Evolutionary conservation across 1,140 invertebrate genomes (phyloP).

Genomic region (Oryctes rhinoceros): DNA sequence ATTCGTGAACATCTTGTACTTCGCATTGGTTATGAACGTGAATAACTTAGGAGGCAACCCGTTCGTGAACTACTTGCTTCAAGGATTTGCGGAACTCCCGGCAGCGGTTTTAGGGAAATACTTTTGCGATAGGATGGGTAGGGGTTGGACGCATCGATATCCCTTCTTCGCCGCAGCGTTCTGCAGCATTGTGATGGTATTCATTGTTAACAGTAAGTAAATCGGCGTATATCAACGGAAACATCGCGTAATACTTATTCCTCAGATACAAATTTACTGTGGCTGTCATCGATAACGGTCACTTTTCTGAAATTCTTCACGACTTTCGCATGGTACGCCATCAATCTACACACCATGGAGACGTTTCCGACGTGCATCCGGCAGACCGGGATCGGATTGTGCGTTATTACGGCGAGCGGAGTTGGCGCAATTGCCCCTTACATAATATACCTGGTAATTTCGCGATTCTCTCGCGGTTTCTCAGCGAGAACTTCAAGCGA

Average conservation of each 20-base stretch:
- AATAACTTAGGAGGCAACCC: conserved; percentile 72
- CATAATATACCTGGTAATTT: conserved; percentile 74
- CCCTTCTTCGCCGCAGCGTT: conserved; percentile 42
- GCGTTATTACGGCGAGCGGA: conserved; percentile 67
- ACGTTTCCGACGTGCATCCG: conserved; percentile 74
- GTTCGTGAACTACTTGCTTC: conserved; percentile 73
- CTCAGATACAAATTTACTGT: conserved; percentile 44
- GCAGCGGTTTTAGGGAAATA: conserved; percentile 62
- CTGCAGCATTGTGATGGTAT: conserved; percentile 31
- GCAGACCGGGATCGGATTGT: conserved; percentile 71
- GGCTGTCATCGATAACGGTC: conserved; percentile 62
- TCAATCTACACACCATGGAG: conserved; percentile 72
- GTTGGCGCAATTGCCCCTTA: conserved; percentile 74
- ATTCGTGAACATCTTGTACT: conserved; percentile 62
- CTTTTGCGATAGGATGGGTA: conserved; percentile 47
- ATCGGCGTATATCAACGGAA: neutral
- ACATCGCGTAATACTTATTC: neutral
- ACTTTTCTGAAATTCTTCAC: conserved; percentile 70
- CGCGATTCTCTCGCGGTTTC: neutral
- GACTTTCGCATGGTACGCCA: conserved; percentile 69
- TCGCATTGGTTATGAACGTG: conserved; percentile 69
- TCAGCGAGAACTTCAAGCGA: conserved; percentile 41
- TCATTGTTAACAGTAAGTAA: conserved; percentile 42
- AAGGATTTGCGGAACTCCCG: conserved; percentile 70
- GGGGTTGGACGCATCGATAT: conserved; percentile 46